These are phyloP conservation scores for Harpalus rubripes DNA, from an alignment of 2,888 invertebrate genomes.

Conservation along the genomic window DNA sequence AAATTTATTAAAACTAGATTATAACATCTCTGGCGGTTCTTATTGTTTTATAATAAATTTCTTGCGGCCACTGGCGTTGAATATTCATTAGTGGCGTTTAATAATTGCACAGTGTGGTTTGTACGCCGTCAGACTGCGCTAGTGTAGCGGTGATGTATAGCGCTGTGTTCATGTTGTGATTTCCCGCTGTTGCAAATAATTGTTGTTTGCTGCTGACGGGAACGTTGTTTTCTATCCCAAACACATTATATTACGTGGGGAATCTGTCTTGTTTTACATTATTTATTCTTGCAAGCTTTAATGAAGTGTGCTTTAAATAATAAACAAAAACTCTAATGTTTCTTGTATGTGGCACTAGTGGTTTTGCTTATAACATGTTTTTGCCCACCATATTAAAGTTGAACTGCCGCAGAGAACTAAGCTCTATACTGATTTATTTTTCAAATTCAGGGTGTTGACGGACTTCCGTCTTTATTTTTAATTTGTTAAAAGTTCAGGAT, in stretches of 20 bases:
- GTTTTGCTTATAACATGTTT: background rate
- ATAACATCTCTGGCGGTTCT: slow-evolving; percentile 17
- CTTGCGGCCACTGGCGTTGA: slow-evolving; percentile 32
- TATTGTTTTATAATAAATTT: slow-evolving; percentile 60
- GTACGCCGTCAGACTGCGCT: background rate
- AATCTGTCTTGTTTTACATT: background rate
- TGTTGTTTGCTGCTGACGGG: slow-evolving; percentile 10
- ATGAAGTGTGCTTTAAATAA: background rate
- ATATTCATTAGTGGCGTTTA: slow-evolving; percentile 45
- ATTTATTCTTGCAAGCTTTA: background rate
- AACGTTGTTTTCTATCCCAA: background rate
- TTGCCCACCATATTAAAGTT: background rate
- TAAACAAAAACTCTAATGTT: background rate
- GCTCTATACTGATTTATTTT: no score
- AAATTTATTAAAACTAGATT: slow-evolving; percentile 59
- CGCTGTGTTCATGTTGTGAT: slow-evolving; percentile 23
- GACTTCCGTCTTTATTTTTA: no score
- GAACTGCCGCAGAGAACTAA: background rate
- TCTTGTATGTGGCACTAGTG: background rate
- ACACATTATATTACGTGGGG: background rate
- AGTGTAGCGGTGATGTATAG: slow-evolving; percentile 6
- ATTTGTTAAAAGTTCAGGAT: no score
- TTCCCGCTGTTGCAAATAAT: slow-evolving; percentile 25
- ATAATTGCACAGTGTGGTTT: slow-evolving; percentile 24
- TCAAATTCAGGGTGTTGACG: no score